Evolutionary conservation across 2,797 vertebrate genomes (phyloP), one percentile per base, ranked within the genome.

Genomic region (Xenops minutus): DNA sequence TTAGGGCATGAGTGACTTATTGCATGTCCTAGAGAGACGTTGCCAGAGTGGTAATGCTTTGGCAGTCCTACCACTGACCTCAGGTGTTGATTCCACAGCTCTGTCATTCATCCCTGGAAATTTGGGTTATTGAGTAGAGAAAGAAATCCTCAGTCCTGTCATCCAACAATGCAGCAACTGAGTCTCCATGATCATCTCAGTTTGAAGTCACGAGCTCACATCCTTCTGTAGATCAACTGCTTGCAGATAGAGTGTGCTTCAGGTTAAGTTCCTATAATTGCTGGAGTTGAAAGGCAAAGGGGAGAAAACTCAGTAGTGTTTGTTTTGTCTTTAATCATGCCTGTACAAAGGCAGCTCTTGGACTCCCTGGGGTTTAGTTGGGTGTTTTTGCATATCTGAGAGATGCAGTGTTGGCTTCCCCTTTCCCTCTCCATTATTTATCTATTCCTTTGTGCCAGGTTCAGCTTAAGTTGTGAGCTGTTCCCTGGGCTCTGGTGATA

Each of bases 281-380:
- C 91, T 71, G 88, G 46, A 90, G 88, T 91, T 90, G 90, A 90
- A 94, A 95, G 80, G 85, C 83, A 86, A 74, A 72, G 77, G 56
- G 23, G 30, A 16, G 4, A 14, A 68, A 85, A 8, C 44, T 84
- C 76, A 6, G 30, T 1, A 3, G 63, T 90, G 92, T 96, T 93
- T 93, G 92, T 92, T 96, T 95, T 95, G 77, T 76, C 88, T 96
- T 97, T 93, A 95, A 95, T 96, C 92, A 82, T 52, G 34, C 36
- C 73, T 72, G 81, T 52, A 54, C 89, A 92, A 95, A 96, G 85
- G 85, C 78, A 83, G 55, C 37, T 88, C 78, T 85, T 39, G 63
- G 85, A 21, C 76, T 95, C 95, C 95, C 95, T 84, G 91, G 91
- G 89, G 94, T 75, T 82, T 85, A 81, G 49, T 58, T 81, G 91